A percentile compares a stretch with the other conserved stretches of the same genome.
Conservation (phyloP, 2,113 vertebrate genomes). For the Pygoscelis adeliae region DNA sequence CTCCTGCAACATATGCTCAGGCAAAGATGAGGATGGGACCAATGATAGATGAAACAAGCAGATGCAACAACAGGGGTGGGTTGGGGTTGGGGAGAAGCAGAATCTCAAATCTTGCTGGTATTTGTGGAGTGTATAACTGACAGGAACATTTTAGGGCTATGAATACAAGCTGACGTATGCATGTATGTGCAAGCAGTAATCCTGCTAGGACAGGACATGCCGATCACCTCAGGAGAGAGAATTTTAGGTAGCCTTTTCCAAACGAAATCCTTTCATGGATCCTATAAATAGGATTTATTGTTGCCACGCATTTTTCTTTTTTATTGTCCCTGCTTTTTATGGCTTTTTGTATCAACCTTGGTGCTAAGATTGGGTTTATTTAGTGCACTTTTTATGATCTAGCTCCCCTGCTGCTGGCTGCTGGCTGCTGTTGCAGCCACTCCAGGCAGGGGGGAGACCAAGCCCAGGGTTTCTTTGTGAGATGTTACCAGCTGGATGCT, state of each 20-base stretch:
- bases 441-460: neutral
- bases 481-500: neutral
- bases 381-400: neutral
- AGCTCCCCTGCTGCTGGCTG: neutral
- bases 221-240: neutral
- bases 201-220: conserved; percentile 5
- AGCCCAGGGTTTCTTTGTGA: neutral
- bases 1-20: neutral
- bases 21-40: neutral
- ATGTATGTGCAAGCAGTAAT: neutral
- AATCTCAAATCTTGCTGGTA: neutral
- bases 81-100: neutral
- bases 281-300: neutral
- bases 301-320: neutral
- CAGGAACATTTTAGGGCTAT: neutral
- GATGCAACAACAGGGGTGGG: neutral
- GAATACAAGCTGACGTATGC: neutral
- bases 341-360: neutral
- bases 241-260: neutral
- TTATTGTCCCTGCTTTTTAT: neutral
- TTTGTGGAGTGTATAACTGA: neutral
- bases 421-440: neutral
- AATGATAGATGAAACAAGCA: neutral
- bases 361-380: neutral
- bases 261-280: neutral